These are phyloP conservation scores for Strigamia transsilvanica DNA, from an alignment of 2,888 invertebrate genomes.

Conservation along the genomic window DNA sequence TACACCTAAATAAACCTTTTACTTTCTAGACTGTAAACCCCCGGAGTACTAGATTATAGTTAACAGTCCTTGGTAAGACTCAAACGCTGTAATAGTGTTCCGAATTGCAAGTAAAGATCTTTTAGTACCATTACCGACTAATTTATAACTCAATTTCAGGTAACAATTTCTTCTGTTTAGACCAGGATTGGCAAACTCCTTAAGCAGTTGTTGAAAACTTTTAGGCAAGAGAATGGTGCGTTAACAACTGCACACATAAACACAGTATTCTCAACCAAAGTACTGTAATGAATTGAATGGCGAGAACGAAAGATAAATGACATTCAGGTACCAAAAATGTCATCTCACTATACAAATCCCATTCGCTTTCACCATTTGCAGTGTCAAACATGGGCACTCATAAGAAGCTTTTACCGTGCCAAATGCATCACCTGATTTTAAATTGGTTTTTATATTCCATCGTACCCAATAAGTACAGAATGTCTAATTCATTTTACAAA, in stretches of 20 bases:
- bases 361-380: background rate
- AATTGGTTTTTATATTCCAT: constrained; percentile 12
- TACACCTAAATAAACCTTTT: no score
- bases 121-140: constrained; percentile 9
- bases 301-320: background rate
- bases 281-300: constrained; percentile 1
- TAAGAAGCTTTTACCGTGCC: background rate
- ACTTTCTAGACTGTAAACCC: background rate
- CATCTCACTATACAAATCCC: background rate
- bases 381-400: background rate
- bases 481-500: background rate
- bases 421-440: background rate
- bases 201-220: background rate
- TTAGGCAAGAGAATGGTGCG: background rate
- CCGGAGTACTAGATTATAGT: background rate
- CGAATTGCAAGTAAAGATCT: constrained; percentile 16
- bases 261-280: background rate
- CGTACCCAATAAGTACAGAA: background rate
- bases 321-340: background rate
- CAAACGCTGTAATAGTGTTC: constrained; percentile 13
- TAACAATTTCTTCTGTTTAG: constrained; percentile 16
- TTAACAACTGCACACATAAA: background rate
- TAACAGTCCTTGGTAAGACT: constrained; percentile 5
- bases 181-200: background rate
- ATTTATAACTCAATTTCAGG: background rate